Evolutionary conservation across 2,888 invertebrate species (phyloP).

Genomic region (Papilio protenor): DNA sequence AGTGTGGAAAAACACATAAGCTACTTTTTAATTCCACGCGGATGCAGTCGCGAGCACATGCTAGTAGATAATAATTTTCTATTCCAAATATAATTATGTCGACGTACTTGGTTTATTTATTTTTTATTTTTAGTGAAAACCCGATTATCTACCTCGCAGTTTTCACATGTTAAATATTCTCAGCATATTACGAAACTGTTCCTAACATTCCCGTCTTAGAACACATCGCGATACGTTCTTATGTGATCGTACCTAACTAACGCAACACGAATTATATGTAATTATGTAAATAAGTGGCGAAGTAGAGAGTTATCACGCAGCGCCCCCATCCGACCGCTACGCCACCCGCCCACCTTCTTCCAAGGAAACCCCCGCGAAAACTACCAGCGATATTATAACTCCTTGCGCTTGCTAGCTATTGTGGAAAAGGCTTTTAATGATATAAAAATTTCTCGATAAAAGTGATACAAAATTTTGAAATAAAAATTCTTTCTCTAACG

Average conservation of each 20-base stretch:
- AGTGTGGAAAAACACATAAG: too few species aligned
- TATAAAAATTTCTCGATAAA: not conserved
- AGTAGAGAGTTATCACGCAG: conserved; percentile 68
- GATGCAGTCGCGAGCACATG: too few species aligned
- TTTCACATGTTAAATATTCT: not conserved
- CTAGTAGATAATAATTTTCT: too few species aligned
- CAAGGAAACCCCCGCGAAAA: conserved; percentile 65
- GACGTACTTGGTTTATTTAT: not conserved
- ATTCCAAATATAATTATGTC: not conserved
- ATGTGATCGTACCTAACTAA: conserved; percentile 49
- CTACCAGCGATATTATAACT: conserved; percentile 81
- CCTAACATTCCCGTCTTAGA: not conserved
- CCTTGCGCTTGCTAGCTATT: conserved; percentile 54
- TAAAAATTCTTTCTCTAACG: too few species aligned
- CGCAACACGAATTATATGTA: conserved; percentile 67
- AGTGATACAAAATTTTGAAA: not conserved
- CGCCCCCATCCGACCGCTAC: conserved; percentile 46
- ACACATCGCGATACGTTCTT: conserved; percentile 28
- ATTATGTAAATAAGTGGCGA: conserved; percentile 80
- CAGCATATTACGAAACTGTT: not conserved
- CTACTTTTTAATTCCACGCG: too few species aligned
- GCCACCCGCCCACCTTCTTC: conserved; percentile 55
- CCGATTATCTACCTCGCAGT: not conserved
- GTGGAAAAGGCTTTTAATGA: conserved; percentile 54
- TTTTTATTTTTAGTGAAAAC: not conserved